Evolutionary conservation across 2,113 vertebrate species (phyloP).

Genomic region (Coturnix japonica): DNA sequence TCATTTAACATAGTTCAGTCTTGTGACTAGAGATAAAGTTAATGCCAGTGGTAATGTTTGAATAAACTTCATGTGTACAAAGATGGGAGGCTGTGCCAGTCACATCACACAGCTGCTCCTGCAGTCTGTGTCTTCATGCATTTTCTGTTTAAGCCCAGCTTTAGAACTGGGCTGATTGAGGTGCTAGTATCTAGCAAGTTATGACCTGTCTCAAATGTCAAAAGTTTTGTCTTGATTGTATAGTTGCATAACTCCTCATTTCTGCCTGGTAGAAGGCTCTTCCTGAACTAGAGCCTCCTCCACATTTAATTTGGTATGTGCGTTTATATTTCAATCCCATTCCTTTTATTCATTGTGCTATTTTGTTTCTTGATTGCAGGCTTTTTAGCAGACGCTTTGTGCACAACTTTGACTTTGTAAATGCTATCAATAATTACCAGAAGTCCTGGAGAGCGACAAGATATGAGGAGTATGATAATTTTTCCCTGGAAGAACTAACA

Average conservation of each 20-base stretch:
- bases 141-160: neutral
- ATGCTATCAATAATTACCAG: constrained; percentile 87
- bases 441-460: constrained; percentile 87
- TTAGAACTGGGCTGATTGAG: neutral
- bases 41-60: neutral
- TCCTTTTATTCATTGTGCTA: neutral
- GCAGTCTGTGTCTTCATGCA: neutral
- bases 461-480: constrained; percentile 83
- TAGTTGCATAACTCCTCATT: neutral
- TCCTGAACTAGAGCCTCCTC: neutral
- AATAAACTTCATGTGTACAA: neutral
- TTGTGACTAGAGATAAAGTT: neutral
- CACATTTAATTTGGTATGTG: neutral
- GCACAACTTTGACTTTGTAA: constrained; percentile 82
- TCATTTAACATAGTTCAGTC: neutral
- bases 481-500: constrained; percentile 81
- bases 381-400: constrained; percentile 76
- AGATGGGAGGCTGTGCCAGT: neutral
- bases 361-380: constrained; percentile 66
- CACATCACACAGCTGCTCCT: neutral
- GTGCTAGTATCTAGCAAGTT: neutral
- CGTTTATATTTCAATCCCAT: neutral
- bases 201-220: neutral
- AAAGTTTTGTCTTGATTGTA: neutral
- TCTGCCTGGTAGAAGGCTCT: neutral